Evolutionary conservation across 2,797 vertebrate genomes (phyloP).

Genomic region (Taenioides sp.): DNA sequence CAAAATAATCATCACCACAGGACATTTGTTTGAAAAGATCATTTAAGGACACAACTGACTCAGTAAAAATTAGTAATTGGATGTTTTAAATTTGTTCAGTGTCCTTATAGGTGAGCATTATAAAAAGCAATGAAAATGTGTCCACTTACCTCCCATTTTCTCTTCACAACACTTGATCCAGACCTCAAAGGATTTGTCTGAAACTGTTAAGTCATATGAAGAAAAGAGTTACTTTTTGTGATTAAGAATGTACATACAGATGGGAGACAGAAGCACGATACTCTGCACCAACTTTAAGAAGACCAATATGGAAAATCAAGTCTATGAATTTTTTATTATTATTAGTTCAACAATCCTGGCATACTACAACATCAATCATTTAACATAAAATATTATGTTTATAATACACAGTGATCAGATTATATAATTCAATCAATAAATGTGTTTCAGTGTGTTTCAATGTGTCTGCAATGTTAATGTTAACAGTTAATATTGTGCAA

Average conservation of each 20-base stretch:
- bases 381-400: background rate
- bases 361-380: background rate
- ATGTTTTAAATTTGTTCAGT: too few relatives aligned
- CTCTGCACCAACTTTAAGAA: background rate
- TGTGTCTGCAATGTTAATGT: too few relatives aligned
- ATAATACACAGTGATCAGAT: background rate
- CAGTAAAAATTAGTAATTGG: background rate
- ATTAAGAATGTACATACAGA: background rate
- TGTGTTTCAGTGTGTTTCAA: background rate
- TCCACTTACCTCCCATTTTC: conserved; percentile 82
- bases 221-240: background rate
- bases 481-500: too few relatives aligned
- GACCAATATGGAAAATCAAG: background rate
- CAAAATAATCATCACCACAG: background rate
- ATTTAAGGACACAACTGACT: background rate
- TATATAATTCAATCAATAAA: background rate
- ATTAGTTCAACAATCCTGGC: too few relatives aligned
- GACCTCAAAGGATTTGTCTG: conserved; percentile 79
- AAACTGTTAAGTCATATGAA: conserved; percentile 71
- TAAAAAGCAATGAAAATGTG: background rate
- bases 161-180: conserved; percentile 93
- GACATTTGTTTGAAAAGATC: background rate
- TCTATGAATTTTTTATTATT: too few relatives aligned
- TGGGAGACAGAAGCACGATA: background rate
- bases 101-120: background rate